These are phyloP conservation scores for Orthosia cruda DNA, from an alignment of 2,888 invertebrate genomes.

Conservation along the genomic window DNA sequence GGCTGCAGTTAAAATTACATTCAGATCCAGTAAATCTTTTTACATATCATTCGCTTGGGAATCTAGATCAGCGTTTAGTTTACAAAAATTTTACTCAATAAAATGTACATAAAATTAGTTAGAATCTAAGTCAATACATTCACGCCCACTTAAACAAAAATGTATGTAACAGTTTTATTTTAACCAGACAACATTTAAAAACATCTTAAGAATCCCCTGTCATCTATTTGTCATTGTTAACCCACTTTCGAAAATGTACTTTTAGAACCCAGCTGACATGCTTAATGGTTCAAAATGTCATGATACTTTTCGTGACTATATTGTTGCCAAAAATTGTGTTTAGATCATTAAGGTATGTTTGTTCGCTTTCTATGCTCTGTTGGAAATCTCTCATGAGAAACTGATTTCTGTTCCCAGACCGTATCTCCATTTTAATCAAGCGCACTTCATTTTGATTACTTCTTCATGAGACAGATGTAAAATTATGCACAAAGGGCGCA, in stretches of 20 bases:
- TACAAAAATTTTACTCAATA: slow-evolving; percentile 21
- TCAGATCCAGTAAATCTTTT: slow-evolving; percentile 45
- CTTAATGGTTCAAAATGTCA: slow-evolving; percentile 79
- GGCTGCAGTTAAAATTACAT: slow-evolving; percentile 11
- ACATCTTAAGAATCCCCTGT: slow-evolving; percentile 72
- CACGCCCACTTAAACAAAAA: slow-evolving; percentile 45
- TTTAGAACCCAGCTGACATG: slow-evolving; percentile 73
- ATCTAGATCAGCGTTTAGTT: slow-evolving; percentile 45
- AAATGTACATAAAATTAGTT: slow-evolving; percentile 41
- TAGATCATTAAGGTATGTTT: slow-evolving; percentile 74
- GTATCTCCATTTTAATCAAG: slow-evolving; percentile 60
- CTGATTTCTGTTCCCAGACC: slow-evolving; percentile 30
- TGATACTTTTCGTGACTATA: slow-evolving; percentile 77
- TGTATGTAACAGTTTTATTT: slow-evolving; percentile 59
- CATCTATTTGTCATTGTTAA: slow-evolving; percentile 82
- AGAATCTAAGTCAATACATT: slow-evolving; percentile 49
- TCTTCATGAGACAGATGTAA: slow-evolving; percentile 58
- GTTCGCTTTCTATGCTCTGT: slow-evolving; percentile 71
- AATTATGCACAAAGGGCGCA: slow-evolving; percentile 56
- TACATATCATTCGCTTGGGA: slow-evolving; percentile 3
- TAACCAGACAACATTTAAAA: slow-evolving; percentile 66
- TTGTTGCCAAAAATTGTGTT: slow-evolving; percentile 79
- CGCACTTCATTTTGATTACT: slow-evolving; percentile 64
- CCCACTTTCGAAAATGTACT: slow-evolving; percentile 78
- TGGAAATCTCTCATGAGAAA: slow-evolving; percentile 68